Base-by-base conservation (phyloP, 2,797 vertebrate genomes). In the Diglossa cyanea region DNA sequence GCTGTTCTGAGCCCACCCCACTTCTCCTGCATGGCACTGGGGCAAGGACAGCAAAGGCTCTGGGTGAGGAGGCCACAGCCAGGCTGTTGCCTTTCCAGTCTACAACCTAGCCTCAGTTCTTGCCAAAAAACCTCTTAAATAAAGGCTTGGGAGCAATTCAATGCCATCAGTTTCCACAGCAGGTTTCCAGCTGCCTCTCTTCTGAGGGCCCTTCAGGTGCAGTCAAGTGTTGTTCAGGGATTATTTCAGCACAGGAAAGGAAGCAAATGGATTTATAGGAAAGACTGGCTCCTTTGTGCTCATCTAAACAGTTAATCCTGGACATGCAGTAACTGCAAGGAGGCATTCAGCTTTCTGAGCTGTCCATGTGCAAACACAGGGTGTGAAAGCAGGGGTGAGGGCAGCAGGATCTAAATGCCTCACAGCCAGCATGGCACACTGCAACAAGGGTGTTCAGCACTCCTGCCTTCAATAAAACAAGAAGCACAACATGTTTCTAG, bases 151-250 rank as follows among this genome's bases (percentile, higher is more conserved):
- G 82, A 90, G 68, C 78, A 83, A 83, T 62, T 88, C 53, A 35
- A 0, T 18, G 71, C 57, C 84, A 37, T 71, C 54, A 44, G 89
- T 45, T 87, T 82, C 55, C 5, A 4, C 71, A 82, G 78, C 37
- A 33, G 10, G 51, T 28, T 87, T 70, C 74, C 45, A 62, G 35
- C 67, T 85, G 87, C 75, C 57, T 80, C 51, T 79, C 39, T 67
- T 68, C 35, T 12, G 30, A 90, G 87, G 25, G 48, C 72, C 72
- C 75, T 93, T 90, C 91, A 86, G 87, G 90, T 94, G 68, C 79
- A 93, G 65, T 61, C 85, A 90, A 90, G 75, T 53, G 75, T 50
- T 0, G 0, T 37, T 88, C 53, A 65, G 72, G 72, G 82, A 80
- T 88, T 86, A 71, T 61, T 80, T 25, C 42, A 11, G 95, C 75